Conservation (phyloP, 2,797 vertebrate species). For the Pipistrellus kuhlii region DNA sequence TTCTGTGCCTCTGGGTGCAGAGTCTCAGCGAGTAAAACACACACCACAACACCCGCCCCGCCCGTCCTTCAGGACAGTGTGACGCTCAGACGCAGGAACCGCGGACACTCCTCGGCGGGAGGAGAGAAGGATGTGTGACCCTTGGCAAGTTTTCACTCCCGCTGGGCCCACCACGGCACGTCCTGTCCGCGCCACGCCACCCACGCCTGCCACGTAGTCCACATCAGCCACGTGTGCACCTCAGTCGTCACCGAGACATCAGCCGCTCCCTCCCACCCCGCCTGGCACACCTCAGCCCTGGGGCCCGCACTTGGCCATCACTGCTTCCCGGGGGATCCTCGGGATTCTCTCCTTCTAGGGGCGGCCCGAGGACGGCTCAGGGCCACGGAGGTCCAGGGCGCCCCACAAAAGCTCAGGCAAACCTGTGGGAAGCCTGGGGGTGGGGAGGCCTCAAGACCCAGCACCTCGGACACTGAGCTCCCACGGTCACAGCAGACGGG, state of each 20-base stretch:
- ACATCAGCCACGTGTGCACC: accelerated
- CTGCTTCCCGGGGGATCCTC: neutral
- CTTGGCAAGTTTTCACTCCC: neutral
- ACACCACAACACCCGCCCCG: accelerated
- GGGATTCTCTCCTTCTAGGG: neutral
- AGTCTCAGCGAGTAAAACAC: neutral
- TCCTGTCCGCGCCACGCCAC: neutral
- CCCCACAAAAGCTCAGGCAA: neutral
- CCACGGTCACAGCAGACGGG: neutral
- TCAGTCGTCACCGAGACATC: neutral
- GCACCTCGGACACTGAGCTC: neutral
- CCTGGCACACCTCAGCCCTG: neutral
- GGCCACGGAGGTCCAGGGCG: neutral
- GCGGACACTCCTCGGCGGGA: neutral
- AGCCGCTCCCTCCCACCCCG: neutral
- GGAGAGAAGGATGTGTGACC: neutral
- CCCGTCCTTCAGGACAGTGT: neutral
- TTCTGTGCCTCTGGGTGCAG: neutral
- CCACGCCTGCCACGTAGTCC: too few relatives aligned
- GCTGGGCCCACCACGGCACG: accelerated
- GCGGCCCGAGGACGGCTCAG: neutral
- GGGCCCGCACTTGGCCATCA: neutral
- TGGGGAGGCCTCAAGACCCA: neutral
- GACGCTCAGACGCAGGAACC: neutral
- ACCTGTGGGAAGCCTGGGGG: neutral